A percentile compares a stretch with the other conserved stretches of the same genome.
Evolutionary conservation across 2,113 vertebrate species (phyloP).

Genomic region (Mesembrinibis cayennensis): DNA sequence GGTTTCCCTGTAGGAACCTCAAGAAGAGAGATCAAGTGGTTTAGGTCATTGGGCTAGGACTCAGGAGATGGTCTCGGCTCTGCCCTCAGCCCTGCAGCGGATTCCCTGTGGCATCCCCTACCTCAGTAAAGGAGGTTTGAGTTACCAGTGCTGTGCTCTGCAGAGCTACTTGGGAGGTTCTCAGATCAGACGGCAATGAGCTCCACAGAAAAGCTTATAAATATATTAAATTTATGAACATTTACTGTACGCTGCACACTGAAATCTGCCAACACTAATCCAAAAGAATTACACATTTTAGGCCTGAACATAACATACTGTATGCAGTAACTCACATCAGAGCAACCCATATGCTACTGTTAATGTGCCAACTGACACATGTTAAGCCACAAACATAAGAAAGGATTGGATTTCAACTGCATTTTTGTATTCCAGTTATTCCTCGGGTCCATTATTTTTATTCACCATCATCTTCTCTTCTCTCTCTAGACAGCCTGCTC

Average conservation of each 20-base stretch:
- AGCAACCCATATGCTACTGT: slow-evolving; percentile 76
- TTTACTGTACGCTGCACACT: slow-evolving; percentile 64
- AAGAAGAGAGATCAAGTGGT: background rate
- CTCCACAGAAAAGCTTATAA: slow-evolving; percentile 63
- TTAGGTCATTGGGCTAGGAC: background rate
- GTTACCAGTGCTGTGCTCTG: background rate
- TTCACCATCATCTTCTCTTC: slow-evolving; percentile 14
- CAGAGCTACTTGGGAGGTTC: slow-evolving; percentile 28
- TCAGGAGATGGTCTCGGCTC: fast-evolving
- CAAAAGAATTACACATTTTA: slow-evolving; percentile 77
- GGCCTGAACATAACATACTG: slow-evolving; percentile 75
- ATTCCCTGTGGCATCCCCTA: background rate
- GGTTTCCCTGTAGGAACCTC: background rate
- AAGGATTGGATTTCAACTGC: slow-evolving; percentile 65
- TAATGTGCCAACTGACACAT: slow-evolving; percentile 77
- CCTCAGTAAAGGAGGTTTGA: fast-evolving
- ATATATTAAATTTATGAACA: slow-evolving; percentile 72
- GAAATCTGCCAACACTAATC: slow-evolving; percentile 75
- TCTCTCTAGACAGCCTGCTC: slow-evolving; percentile 19
- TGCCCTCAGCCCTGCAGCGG: background rate
- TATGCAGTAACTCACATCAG: slow-evolving; percentile 75
- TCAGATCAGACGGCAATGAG: background rate
- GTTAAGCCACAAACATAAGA: slow-evolving; percentile 75
- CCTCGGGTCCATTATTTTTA: slow-evolving; percentile 48
- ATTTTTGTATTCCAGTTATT: slow-evolving; percentile 63